Base-by-base conservation (phyloP, 2,888 invertebrate species). In the Coenonympha glycerion region DNA sequence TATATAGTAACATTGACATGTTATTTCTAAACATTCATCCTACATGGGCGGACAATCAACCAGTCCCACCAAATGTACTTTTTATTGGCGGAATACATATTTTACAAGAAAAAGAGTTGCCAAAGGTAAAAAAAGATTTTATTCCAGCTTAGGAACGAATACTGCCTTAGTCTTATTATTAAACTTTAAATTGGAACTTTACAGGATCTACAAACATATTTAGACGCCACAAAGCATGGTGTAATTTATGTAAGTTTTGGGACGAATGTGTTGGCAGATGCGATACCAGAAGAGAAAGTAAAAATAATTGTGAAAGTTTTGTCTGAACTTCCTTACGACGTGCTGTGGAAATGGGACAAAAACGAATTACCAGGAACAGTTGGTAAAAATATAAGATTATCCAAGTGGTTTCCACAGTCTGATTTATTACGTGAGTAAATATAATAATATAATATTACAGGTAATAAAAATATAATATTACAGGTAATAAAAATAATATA, bases 201-300 rank as follows among this genome's bases (percentile, higher is more conserved):
- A n/a, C 18, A 82, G 78, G 76, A 78, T 6, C 55, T 85, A 0
- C 62, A 79, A 51, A 47, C 8, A 9, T 57, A 4, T 80, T 68
- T 52, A 51, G 83, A 2, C 24, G 9, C 21, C 75, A 76, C 84
- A 0, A 66, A 68, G 18, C 56, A 79, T 6, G 87, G 86, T 0
- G 80, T 84, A 0, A 72, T 87, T 3, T 83, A 79, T 53, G 68
- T 87, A 30, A 87, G 86, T 55, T 73, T 86, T 39, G 87, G 87
- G 0, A 75, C 86, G 0, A 81, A 79, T 22, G 68, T 80, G 0
- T 60, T 66, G 2, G 70, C 78, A 0, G 65, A 69, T 2, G 21
- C 59, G 0, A 55, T 87, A 24, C 71, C 81, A 0, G 57, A 64
- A 6, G 66, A 73, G 21, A 71, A 56, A 31, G 64, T 77, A 5